phyloP scores from a whole-genome alignment of 2,797 vertebrate species.

The Limosa lapponica region DNA sequence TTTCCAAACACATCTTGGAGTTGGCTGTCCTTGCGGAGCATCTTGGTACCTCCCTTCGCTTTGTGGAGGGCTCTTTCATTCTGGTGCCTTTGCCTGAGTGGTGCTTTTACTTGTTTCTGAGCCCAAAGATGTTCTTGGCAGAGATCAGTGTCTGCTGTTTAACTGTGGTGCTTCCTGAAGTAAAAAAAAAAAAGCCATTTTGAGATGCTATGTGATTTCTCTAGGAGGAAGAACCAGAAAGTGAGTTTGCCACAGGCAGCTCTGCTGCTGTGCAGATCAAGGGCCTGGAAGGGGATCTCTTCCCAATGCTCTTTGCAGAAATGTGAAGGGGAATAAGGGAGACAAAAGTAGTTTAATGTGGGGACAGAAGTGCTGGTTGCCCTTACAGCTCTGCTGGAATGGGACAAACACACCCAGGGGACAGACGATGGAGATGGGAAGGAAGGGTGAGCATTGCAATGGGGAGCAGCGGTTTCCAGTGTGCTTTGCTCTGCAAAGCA shows the following conservation, averaged over 20 bases:
- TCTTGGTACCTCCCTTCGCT: neutral
- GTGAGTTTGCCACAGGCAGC: neutral
- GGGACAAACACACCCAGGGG: neutral
- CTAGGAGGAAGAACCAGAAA: neutral
- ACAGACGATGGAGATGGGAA: neutral
- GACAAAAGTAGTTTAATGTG: neutral
- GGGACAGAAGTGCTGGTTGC: neutral
- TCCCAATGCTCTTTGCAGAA: neutral
- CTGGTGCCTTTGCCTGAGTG: neutral
- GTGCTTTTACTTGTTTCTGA: neutral
- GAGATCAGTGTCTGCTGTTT: rapidly evolving
- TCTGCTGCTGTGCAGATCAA: neutral
- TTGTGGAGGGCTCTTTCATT: neutral
- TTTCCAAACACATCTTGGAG: neutral
- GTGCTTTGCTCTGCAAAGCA: neutral
- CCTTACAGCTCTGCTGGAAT: neutral
- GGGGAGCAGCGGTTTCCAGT: neutral
- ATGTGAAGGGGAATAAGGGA: neutral
- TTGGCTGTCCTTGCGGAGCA: neutral
- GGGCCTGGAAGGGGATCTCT: neutral
- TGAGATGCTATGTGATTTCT: neutral
- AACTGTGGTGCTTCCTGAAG: neutral
- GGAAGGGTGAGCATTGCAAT: rapidly evolving
- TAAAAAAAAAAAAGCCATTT: neutral
- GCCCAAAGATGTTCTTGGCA: neutral